Percentiles rank a stretch among this genome's conserved stretches.
Conservation (phyloP, 2,888 invertebrate species). For the Catocala nupta region DNA sequence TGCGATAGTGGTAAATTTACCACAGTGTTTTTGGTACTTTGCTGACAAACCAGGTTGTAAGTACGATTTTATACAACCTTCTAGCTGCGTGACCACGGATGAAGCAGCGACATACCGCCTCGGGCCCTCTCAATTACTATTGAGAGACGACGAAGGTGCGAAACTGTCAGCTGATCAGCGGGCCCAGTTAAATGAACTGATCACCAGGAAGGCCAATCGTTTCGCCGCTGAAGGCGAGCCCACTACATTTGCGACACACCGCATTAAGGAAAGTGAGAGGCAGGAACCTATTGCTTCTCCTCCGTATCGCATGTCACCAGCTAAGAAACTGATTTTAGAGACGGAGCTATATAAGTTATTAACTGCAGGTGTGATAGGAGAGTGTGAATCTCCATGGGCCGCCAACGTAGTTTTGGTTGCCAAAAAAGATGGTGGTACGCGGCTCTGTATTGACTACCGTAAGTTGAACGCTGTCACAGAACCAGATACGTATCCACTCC, state of each 20-base stretch:
- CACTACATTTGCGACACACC: slow-evolving; percentile 45
- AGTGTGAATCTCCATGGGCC: slow-evolving; percentile 43
- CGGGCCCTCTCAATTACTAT: no score
- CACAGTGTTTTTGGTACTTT: no score
- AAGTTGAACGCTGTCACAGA: slow-evolving; percentile 51
- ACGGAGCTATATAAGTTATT: slow-evolving; percentile 54
- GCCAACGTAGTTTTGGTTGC: slow-evolving; percentile 28
- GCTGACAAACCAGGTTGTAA: no score
- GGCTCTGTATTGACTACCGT: slow-evolving; percentile 56
- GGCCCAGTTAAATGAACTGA: not conserved
- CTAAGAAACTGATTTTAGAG: slow-evolving; percentile 44
- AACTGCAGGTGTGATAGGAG: slow-evolving; percentile 38
- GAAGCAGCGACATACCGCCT: no score
- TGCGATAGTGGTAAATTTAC: no score
- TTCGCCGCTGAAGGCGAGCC: not conserved
- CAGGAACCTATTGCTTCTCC: slow-evolving; percentile 55
- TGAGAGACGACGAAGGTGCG: not conserved
- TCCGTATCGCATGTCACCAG: slow-evolving; percentile 58
- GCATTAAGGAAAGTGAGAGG: slow-evolving; percentile 41
- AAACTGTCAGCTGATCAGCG: not conserved
- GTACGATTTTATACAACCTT: no score
- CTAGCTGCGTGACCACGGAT: no score
- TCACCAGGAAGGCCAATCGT: not conserved
- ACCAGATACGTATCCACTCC: slow-evolving; percentile 34
- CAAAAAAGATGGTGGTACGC: slow-evolving; percentile 36